These are phyloP conservation scores for Branchellion lobata DNA, from an alignment of 2,888 invertebrate genomes.

Conservation along the genomic window DNA sequence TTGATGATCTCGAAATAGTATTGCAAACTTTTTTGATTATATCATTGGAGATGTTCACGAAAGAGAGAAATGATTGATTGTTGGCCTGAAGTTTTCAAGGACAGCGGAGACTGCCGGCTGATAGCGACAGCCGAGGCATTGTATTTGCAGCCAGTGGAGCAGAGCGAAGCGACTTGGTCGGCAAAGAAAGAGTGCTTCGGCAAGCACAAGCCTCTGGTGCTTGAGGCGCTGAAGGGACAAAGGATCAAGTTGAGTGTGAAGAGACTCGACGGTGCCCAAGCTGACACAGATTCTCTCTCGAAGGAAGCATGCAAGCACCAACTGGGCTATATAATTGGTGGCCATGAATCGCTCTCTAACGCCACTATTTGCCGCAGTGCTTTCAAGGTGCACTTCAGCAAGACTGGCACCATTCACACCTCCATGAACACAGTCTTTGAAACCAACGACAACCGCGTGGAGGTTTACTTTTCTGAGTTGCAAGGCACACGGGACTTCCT, in stretches of 20 bases:
- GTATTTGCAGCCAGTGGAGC: background rate
- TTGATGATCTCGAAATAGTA: too few species aligned
- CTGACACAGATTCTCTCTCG: background rate
- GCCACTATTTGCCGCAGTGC: conserved; percentile 2
- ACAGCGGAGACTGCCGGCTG: background rate
- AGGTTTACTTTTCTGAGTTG: background rate
- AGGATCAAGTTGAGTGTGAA: conserved; percentile 10
- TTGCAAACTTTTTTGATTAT: background rate
- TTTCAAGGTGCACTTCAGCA: background rate
- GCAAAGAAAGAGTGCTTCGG: background rate
- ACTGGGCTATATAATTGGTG: background rate
- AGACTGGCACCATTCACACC: too few species aligned
- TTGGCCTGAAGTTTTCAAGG: conserved; percentile 8
- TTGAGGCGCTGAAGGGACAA: conserved; percentile 30
- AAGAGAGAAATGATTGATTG: too few species aligned
- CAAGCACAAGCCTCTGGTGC: background rate
- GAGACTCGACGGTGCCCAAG: background rate
- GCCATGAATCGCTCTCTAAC: background rate
- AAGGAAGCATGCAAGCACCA: background rate
- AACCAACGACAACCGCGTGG: background rate
- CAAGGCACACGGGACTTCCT: background rate
- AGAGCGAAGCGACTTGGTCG: background rate
- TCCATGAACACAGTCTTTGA: background rate
- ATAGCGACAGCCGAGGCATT: background rate
- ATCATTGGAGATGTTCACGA: too few species aligned